These are phyloP conservation scores for Xestia rhomboidea DNA, from an alignment of 2,888 invertebrate species.

Conservation along the genomic window DNA sequence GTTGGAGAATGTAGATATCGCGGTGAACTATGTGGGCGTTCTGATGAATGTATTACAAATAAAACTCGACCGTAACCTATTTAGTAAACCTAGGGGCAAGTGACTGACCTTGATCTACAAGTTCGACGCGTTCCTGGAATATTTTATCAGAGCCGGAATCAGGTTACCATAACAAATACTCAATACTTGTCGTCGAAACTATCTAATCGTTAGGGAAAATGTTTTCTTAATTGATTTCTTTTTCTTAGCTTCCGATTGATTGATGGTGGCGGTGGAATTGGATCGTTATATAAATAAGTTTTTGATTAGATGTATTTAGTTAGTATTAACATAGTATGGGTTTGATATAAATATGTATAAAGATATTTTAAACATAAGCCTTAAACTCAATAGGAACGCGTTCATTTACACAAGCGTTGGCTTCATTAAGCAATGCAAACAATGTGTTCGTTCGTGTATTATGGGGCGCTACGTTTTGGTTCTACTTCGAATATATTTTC, in stretches of 20 bases:
- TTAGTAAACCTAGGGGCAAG: conserved; percentile 58
- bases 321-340: not conserved
- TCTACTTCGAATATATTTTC: conserved; percentile 52
- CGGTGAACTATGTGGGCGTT: conserved; percentile 55
- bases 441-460: conserved; percentile 53
- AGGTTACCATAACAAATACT: conserved; percentile 55
- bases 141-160: conserved; percentile 36
- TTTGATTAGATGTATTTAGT: not conserved
- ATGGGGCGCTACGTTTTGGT: conserved; percentile 37
- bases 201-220: conserved; percentile 19
- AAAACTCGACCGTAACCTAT: conserved; percentile 61
- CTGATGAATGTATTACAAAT: conserved; percentile 57
- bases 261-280: conserved; percentile 8
- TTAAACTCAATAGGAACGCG: conserved; percentile 29
- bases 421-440: conserved; percentile 60
- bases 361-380: conserved; percentile 29
- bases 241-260: conserved; percentile 11
- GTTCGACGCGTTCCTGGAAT: conserved; percentile 58
- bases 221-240: conserved; percentile 28
- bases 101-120: conserved; percentile 68
- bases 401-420: conserved; percentile 51
- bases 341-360: not conserved
- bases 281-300: not conserved
- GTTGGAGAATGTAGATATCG: conserved; percentile 32
- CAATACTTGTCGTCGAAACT: conserved; percentile 23